A percentile compares a stretch with the other conserved stretches of the same genome.
These are phyloP conservation scores for Calliopsis andreniformis DNA, from an alignment of 1,140 invertebrate genomes.

Conservation along the genomic window DNA sequence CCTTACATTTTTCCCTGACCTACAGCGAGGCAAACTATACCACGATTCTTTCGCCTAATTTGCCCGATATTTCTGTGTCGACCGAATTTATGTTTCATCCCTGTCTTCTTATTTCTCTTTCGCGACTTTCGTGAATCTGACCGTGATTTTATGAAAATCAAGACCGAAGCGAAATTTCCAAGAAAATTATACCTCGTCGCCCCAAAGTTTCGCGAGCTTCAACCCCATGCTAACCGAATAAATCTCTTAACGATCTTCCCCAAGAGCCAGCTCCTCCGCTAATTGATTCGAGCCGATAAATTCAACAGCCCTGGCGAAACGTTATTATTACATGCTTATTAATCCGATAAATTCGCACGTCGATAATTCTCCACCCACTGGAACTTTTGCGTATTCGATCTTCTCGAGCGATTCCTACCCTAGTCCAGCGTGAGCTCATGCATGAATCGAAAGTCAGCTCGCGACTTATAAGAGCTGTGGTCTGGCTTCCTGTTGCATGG, in stretches of 20 bases:
- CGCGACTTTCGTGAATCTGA: no score
- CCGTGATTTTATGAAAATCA: no score
- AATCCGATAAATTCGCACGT: conserved; percentile 48
- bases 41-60: no score
- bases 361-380: conserved; percentile 13
- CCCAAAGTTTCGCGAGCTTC: no score
- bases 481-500: conserved; percentile 33
- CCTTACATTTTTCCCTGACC: no score
- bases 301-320: conserved; percentile 20
- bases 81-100: no score
- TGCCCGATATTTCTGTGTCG: no score
- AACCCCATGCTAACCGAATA: not conserved
- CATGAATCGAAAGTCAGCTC: conserved; percentile 33
- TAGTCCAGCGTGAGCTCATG: not conserved
- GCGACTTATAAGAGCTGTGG: no score
- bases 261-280: not conserved
- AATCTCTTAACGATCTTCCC: not conserved
- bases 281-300: conserved; percentile 24
- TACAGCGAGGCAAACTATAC: no score
- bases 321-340: conserved; percentile 35
- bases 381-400: conserved; percentile 34
- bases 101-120: no score
- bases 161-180: no score
- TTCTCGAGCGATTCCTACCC: conserved; percentile 15
- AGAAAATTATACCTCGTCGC: no score